Evolutionary conservation across 2,797 vertebrate species (phyloP).

Genomic region (Chanos chanos): DNA sequence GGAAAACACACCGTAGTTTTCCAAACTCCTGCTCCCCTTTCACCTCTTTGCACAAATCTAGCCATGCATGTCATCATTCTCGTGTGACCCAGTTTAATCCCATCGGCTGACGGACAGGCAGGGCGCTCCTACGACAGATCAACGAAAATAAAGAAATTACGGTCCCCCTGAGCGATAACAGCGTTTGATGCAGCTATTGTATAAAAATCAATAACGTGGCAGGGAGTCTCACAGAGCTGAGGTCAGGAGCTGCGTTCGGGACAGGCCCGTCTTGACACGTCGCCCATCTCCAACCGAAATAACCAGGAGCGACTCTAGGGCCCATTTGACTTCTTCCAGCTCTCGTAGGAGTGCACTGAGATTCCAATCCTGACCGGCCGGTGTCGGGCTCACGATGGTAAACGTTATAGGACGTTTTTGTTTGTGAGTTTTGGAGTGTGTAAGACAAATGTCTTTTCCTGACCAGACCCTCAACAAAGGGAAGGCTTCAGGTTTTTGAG

Average conservation of each 20-base stretch:
- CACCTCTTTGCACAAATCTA: slow-evolving; percentile 42
- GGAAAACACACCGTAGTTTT: slow-evolving; percentile 10
- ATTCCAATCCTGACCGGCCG: too few species aligned
- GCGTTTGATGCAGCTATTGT: slow-evolving; percentile 60
- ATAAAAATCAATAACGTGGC: slow-evolving; percentile 52
- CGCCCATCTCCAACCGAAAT: slow-evolving; percentile 5
- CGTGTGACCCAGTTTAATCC: slow-evolving; percentile 60
- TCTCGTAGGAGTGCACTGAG: too few species aligned
- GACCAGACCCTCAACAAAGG: too few species aligned
- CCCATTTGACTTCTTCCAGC: too few species aligned
- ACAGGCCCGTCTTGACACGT: slow-evolving; percentile 13
- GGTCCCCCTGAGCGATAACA: slow-evolving; percentile 55
- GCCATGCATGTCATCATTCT: slow-evolving; percentile 56
- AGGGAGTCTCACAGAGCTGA: slow-evolving; percentile 28
- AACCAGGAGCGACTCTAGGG: too few species aligned
- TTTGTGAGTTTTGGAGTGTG: too few species aligned
- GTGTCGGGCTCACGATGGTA: too few species aligned
- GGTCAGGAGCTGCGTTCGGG: slow-evolving; percentile 16
- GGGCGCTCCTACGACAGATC: slow-evolving; percentile 40
- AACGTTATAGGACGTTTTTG: too few species aligned
- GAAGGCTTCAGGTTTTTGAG: too few species aligned
- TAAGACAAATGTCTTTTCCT: too few species aligned
- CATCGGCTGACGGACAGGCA: slow-evolving; percentile 49
- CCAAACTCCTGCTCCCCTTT: slow-evolving; percentile 11
- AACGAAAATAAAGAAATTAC: slow-evolving; percentile 46